A percentile compares a stretch with the other conserved stretches of the same genome.
Conservation (phyloP, 1,140 invertebrate genomes). For the Drosophila asahinai region DNA sequence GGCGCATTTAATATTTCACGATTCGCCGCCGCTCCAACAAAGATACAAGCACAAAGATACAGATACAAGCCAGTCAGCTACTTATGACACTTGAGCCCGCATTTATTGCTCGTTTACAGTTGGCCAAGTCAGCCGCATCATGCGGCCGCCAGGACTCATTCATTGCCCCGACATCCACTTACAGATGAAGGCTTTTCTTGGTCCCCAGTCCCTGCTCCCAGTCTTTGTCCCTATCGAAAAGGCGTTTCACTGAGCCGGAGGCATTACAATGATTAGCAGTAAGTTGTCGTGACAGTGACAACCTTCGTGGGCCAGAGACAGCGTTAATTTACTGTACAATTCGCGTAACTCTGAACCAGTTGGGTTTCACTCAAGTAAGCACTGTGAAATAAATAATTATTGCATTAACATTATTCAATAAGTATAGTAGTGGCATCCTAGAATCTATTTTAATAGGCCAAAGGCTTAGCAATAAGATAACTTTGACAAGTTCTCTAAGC, state of each 20-base stretch:
- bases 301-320: constrained; percentile 7
- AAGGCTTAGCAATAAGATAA: constrained; percentile 37
- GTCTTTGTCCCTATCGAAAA: constrained; percentile 43
- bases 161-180: constrained; percentile 61
- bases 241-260: constrained; percentile 7
- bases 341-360: background rate
- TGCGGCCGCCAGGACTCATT: constrained; percentile 60
- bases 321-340: too few species aligned
- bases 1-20: constrained; percentile 78
- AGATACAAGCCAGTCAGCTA: constrained; percentile 57
- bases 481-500: constrained; percentile 50
- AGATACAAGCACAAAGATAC: constrained; percentile 52
- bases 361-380: background rate
- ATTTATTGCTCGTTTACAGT: constrained; percentile 77
- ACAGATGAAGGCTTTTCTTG: constrained; percentile 38
- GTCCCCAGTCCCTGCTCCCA: constrained; percentile 5
- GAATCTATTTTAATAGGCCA: background rate
- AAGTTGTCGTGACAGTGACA: constrained; percentile 70
- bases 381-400: background rate
- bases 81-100: constrained; percentile 66
- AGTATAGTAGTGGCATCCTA: too few species aligned
- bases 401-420: background rate
- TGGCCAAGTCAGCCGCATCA: constrained; percentile 72
- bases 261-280: constrained; percentile 57
- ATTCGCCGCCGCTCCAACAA: constrained; percentile 59